Conservation (phyloP, 1,140 invertebrate species). For the Pogonognathellus flavescens region DNA sequence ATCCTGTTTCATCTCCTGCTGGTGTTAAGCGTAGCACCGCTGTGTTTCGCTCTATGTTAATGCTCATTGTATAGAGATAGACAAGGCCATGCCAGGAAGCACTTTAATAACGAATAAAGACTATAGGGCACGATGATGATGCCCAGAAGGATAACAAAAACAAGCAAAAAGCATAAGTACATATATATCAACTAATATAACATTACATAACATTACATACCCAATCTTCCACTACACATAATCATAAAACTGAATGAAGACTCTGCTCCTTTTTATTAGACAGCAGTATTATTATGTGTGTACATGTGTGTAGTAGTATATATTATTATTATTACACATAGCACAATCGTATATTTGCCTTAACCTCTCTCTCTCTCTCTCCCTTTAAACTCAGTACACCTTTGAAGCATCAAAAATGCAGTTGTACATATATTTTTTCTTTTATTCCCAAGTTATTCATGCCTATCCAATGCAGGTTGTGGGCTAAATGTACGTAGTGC, state of each 20-base stretch:
- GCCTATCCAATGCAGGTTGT: conserved; percentile 1
- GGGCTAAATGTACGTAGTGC: neutral
- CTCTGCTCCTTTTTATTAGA: conserved; percentile 10
- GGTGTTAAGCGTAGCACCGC: conserved; percentile 4
- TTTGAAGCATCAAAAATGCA: conserved; percentile 5
- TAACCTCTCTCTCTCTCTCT: neutral
- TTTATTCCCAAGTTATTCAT: conserved; percentile 24
- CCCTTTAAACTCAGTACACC: neutral
- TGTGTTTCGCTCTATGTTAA: neutral
- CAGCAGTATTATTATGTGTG: neutral
- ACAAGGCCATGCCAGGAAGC: conserved; percentile 42
- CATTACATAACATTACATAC: conserved; percentile 11
- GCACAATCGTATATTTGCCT: neutral
- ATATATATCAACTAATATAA: neutral
- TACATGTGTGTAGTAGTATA: neutral
- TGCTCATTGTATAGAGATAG: neutral
- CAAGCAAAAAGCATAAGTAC: neutral
- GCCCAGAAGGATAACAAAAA: conserved; percentile 16
- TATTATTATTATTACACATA: too few relatives aligned
- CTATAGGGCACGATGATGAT: conserved; percentile 30
- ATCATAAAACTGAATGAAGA: conserved; percentile 37
- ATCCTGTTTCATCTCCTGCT: conserved; percentile 27
- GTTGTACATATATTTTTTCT: conserved; percentile 6
- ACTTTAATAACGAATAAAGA: conserved; percentile 33
- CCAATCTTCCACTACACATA: conserved; percentile 2